These are phyloP conservation scores for Brachynemurus nebulosus DNA, from an alignment of 2,888 invertebrate species.

Conservation along the genomic window DNA sequence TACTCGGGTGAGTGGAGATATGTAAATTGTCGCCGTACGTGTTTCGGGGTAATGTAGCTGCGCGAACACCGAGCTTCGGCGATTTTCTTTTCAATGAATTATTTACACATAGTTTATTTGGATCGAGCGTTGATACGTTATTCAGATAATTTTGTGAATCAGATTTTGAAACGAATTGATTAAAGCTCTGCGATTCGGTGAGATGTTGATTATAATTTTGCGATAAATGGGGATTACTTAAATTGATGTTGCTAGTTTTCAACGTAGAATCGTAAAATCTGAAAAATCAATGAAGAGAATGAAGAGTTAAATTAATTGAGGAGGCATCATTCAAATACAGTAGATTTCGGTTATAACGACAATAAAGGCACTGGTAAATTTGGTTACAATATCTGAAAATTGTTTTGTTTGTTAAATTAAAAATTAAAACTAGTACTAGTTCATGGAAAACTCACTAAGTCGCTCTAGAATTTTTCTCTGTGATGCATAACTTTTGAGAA, in stretches of 20 bases:
- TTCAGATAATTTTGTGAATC: background rate
- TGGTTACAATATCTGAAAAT: too few species aligned
- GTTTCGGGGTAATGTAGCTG: slow-evolving; percentile 60
- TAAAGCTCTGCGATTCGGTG: background rate
- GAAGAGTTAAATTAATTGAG: too few species aligned
- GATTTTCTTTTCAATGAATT: slow-evolving; percentile 10
- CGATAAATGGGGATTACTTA: slow-evolving; percentile 1
- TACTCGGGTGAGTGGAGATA: slow-evolving; percentile 6
- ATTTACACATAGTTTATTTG: slow-evolving; percentile 10
- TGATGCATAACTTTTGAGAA: too few species aligned
- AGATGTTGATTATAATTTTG: background rate
- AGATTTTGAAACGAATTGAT: background rate
- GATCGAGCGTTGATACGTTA: slow-evolving; percentile 18
- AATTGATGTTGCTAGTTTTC: background rate
- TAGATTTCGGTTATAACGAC: too few species aligned
- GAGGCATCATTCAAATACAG: too few species aligned
- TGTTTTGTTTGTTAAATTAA: too few species aligned
- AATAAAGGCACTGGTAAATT: too few species aligned
- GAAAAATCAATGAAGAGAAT: too few species aligned
- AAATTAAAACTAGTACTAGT: too few species aligned
- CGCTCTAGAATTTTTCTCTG: too few species aligned
- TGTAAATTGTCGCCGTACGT: slow-evolving; percentile 35
- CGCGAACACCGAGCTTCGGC: slow-evolving; percentile 32
- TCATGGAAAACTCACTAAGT: too few species aligned
- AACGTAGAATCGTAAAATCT: background rate